Conservation (phyloP, 1,140 invertebrate species). For the Lineus longissimus region DNA sequence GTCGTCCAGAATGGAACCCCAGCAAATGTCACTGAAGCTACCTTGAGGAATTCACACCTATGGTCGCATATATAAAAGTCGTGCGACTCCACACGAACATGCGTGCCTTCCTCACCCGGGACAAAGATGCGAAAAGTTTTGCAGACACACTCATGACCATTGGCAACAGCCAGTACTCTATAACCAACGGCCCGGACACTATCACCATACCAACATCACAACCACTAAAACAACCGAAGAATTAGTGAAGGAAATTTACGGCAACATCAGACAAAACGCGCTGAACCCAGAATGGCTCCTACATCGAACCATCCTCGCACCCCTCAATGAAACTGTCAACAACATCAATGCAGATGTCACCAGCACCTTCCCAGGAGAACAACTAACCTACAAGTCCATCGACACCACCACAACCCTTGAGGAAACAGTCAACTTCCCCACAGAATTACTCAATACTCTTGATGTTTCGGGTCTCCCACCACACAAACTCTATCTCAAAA, state of each 20-base stretch:
- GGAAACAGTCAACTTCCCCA: conserved; percentile 26
- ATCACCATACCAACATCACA: conserved; percentile 46
- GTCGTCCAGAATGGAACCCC: conserved; percentile 50
- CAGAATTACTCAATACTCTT: conserved; percentile 39
- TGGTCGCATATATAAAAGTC: conserved; percentile 30
- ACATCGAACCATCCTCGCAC: conserved; percentile 35
- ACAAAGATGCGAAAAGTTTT: background rate
- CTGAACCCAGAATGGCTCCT: conserved; percentile 36
- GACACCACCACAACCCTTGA: conserved; percentile 6
- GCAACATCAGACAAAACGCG: conserved; percentile 19
- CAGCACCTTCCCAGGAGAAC: conserved; percentile 9
- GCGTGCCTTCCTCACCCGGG: conserved; percentile 12
- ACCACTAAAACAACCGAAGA: conserved; percentile 44
- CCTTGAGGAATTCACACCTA: conserved; percentile 49
- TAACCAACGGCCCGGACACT: background rate
- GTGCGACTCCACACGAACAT: conserved; percentile 22
- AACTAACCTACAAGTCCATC: conserved; percentile 21
- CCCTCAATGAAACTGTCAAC: conserved; percentile 51
- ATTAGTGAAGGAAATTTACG: conserved; percentile 46
- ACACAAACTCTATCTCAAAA: conserved; percentile 31
- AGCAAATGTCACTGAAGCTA: conserved; percentile 53
- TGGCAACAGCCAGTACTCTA: background rate
- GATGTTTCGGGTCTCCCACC: conserved; percentile 29
- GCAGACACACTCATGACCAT: background rate
- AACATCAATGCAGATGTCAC: conserved; percentile 25